Evolutionary conservation across 2,888 invertebrate genomes (phyloP).

Genomic region (Protophormia terraenovae): DNA sequence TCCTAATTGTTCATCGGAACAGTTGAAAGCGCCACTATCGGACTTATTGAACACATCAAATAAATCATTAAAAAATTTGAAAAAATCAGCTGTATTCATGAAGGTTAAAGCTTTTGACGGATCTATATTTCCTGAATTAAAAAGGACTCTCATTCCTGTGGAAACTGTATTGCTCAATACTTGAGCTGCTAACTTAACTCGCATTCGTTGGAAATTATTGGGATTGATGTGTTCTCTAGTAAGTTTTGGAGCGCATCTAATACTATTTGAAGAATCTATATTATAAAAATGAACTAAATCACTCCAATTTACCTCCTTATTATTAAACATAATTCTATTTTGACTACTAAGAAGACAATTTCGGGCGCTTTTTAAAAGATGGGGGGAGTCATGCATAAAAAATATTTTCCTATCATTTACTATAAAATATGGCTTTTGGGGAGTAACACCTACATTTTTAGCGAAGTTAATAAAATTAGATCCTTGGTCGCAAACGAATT

Average conservation of each 20-base stretch:
- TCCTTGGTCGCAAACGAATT: not conserved
- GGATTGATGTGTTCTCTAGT: slow-evolving; percentile 22
- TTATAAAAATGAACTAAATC: not conserved
- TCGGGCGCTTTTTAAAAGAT: slow-evolving; percentile 27
- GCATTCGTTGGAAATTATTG: slow-evolving; percentile 36
- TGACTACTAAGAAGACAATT: slow-evolving; percentile 8
- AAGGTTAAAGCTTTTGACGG: not conserved
- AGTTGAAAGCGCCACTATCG: not conserved
- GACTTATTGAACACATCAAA: not conserved
- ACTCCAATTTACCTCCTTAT: not conserved
- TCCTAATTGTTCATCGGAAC: slow-evolving; percentile 3
- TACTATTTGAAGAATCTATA: not conserved
- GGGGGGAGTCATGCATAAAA: slow-evolving; percentile 22
- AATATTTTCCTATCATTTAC: slow-evolving; percentile 9
- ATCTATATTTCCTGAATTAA: not conserved
- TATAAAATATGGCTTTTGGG: not conserved
- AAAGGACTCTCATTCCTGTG: not conserved
- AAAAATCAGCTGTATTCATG: slow-evolving; percentile 24
- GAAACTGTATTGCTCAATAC: slow-evolving; percentile 3
- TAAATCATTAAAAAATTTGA: slow-evolving; percentile 33
- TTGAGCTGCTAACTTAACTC: slow-evolving; percentile 24
- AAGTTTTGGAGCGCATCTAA: slow-evolving; percentile 37
- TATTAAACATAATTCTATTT: slow-evolving; percentile 10
- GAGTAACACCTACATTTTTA: not conserved
- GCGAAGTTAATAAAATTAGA: not conserved